Percentiles rank a stretch among this genome's conserved stretches.
phyloP scores from a whole-genome alignment of 2,888 invertebrate species.

The Ornithoptera priamus region DNA sequence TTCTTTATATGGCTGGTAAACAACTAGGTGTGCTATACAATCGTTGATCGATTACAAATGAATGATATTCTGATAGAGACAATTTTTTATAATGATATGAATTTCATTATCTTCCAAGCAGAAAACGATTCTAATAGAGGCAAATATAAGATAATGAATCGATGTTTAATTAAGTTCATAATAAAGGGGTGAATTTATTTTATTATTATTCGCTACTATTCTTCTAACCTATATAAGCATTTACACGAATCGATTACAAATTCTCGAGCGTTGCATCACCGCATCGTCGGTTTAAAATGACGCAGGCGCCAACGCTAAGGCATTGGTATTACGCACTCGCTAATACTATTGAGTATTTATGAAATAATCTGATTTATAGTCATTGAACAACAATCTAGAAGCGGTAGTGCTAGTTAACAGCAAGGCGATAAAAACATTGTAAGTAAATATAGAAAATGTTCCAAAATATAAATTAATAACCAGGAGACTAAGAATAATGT shows the following conservation, averaged over 20 bases:
- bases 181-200: constrained; percentile 3
- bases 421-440: not conserved
- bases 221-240: not conserved
- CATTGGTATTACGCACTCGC: constrained; percentile 19
- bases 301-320: constrained; percentile 17
- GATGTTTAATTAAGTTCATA: too few species aligned
- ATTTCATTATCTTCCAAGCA: not conserved
- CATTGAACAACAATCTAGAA: constrained; percentile 22
- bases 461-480: too few species aligned
- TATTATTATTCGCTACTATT: not conserved
- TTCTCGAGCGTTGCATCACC: constrained; percentile 21
- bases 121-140: too few species aligned
- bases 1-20: constrained; percentile 13
- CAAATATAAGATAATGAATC: too few species aligned
- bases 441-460: too few species aligned
- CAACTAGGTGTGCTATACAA: constrained; percentile 15
- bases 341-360: constrained; percentile 9
- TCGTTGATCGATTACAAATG: constrained; percentile 5
- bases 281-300: constrained; percentile 7
- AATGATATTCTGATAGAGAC: not conserved
- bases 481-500: too few species aligned
- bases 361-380: constrained; percentile 24
- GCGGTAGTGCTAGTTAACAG: constrained; percentile 6
- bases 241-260: constrained; percentile 7
- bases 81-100: not conserved